Base-by-base conservation (phyloP, 2,113 vertebrate species). In the Aptenodytes patagonicus region DNA sequence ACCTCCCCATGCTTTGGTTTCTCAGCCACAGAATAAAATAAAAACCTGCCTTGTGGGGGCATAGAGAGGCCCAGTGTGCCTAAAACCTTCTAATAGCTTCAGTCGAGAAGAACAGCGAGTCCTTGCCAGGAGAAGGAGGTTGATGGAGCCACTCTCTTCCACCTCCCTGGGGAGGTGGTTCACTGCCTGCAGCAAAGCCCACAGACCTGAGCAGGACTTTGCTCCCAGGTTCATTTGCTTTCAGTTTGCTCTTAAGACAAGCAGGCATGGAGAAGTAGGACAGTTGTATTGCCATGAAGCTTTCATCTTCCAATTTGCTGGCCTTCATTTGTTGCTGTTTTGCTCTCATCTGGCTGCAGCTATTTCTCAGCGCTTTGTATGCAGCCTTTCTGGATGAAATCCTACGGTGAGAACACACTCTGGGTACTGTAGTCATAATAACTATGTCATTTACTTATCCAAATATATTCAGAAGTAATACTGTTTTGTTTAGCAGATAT, bases 241-340 rank as follows among this genome's bases (percentile, higher is more conserved):
- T 55, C 77, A 34, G 34, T 90, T 93, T 89, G 28, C 85, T 95
- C 96, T 96, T 81, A 91, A 93, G 70, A 42, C 10, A 77, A 61
- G 29, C 73, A 90, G 66, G 32, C 36, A 7, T 31, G 5, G 38
- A 44, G 78, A 54, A 80, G 21, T 1, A 36, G 44, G 42, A 66
- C 9, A 9, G 7, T n/a, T 12, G 20, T n/a, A 12, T 57, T 90
- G 69, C 57, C 55, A 17, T 2, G 31, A 57, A 72, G 89, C 95
- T 96, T 96, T 96, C 96, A 96, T 96, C 89, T 94, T 93, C 61
- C 70, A 62, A 0, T 82, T 81, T 64, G 16, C 70, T 54, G 64
- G 34, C 57, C 57, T 54, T 84, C 65, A 14, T 84, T 89, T 89
- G 55, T 84, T 66, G 51, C 36, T 76, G 71, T 78, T 91, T 90